Percentiles rank a stretch among this genome's conserved stretches.
These are phyloP conservation scores for Uria lomvia DNA, from an alignment of 2,113 vertebrate species.

Conservation along the genomic window DNA sequence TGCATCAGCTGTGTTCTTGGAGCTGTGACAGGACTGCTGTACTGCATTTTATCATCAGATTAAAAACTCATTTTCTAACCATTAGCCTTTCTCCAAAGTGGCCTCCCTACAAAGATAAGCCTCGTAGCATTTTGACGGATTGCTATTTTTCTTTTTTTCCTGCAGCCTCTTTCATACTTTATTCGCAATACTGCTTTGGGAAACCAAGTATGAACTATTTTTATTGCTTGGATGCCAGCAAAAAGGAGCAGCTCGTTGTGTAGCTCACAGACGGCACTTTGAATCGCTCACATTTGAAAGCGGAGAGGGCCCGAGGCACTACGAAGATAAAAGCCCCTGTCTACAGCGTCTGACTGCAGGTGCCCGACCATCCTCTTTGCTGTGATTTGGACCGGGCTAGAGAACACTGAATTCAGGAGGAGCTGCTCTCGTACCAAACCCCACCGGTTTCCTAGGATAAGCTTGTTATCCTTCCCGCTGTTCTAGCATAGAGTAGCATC, in stretches of 20 bases:
- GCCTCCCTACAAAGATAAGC: background rate
- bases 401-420: background rate
- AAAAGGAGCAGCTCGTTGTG: background rate
- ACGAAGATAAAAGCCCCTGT: background rate
- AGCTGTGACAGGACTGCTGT: slow-evolving; percentile 47
- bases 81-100: background rate
- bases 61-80: background rate
- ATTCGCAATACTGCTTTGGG: background rate
- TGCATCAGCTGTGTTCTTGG: background rate
- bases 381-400: background rate
- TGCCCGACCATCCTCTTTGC: background rate
- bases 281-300: background rate
- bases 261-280: background rate
- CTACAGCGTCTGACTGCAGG: background rate
- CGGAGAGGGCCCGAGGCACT: background rate
- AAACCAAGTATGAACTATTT: slow-evolving; percentile 31
- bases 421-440: background rate
- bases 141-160: background rate
- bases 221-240: background rate
- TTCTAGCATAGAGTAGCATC: background rate
- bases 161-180: background rate
- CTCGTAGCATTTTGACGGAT: background rate
- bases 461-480: background rate
- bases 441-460: background rate
- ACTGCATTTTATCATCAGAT: slow-evolving; percentile 65